Evolutionary conservation across 2,113 vertebrate genomes (phyloP).

Genomic region (Oxygymnocypris stewartii): DNA sequence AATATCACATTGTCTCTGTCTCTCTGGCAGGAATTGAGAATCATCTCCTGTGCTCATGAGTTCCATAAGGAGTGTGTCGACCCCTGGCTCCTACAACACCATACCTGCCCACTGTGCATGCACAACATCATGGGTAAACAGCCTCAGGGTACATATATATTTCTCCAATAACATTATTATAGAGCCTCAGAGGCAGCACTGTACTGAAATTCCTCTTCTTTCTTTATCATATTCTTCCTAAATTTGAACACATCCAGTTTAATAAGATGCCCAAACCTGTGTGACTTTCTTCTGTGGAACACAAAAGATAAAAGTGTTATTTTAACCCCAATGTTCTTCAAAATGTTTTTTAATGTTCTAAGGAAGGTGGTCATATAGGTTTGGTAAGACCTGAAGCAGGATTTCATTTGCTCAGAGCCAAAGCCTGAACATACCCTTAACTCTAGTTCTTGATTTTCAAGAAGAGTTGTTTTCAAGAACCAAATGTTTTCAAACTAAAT

Average conservation of each 20-base stretch:
- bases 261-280: background rate
- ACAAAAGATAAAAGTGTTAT: background rate
- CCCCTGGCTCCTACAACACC: conserved; percentile 93
- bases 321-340: background rate
- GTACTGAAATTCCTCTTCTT: background rate
- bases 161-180: background rate
- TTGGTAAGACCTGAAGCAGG: background rate
- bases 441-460: background rate
- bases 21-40: conserved; percentile 84
- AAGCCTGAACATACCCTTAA: background rate
- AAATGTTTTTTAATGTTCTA: background rate
- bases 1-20: conserved; percentile 31
- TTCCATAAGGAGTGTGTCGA: conserved; percentile 96
- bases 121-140: conserved; percentile 95
- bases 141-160: conserved; percentile 12
- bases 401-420: background rate
- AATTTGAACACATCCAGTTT: background rate
- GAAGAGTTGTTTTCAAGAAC: background rate
- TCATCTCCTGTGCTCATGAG: conserved; percentile 95
- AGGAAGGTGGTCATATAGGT: background rate
- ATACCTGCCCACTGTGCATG: conserved; percentile 97
- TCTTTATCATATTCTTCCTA: background rate
- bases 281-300: background rate
- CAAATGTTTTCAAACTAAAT: background rate
- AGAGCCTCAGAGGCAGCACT: background rate